Evolutionary conservation across 2,113 vertebrate genomes (phyloP).

Genomic region (Alexandromys fortis): DNA sequence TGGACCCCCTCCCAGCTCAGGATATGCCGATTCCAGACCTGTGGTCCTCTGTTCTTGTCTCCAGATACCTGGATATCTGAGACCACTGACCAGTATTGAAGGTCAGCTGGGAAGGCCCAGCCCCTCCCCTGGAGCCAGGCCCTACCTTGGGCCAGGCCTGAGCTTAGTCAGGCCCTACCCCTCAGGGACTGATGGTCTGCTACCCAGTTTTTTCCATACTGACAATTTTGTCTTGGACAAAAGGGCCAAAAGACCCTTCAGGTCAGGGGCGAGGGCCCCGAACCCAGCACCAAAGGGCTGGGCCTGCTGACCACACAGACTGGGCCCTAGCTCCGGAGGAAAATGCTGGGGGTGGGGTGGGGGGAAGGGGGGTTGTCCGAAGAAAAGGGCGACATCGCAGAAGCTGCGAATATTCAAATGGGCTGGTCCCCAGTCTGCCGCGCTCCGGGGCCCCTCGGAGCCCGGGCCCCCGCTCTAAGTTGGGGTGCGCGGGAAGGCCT

Average conservation of each 20-base stretch:
- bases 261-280: not conserved
- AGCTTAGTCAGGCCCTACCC: not conserved
- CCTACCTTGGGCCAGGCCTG: not conserved
- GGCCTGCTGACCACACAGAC: constrained; percentile 48
- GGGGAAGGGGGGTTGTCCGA: not conserved
- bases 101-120: not conserved
- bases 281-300: not conserved
- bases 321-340: constrained; percentile 15
- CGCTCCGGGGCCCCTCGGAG: not conserved
- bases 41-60: not conserved
- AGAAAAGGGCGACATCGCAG: not conserved
- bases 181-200: not conserved
- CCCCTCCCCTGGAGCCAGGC: not conserved
- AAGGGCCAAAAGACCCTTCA: not conserved
- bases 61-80: not conserved
- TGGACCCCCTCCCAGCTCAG: not conserved
- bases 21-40: not conserved
- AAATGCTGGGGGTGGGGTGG: not conserved
- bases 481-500: constrained; percentile 14
- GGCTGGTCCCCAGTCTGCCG: not conserved
- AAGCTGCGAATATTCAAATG: constrained; percentile 12
- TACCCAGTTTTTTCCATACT: too few relatives aligned
- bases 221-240: not conserved
- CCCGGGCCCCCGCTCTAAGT: constrained; percentile 21
- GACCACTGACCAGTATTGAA: not conserved